phyloP scores from a whole-genome alignment of 2,888 invertebrate genomes.

The Cacoxenus indagator region DNA sequence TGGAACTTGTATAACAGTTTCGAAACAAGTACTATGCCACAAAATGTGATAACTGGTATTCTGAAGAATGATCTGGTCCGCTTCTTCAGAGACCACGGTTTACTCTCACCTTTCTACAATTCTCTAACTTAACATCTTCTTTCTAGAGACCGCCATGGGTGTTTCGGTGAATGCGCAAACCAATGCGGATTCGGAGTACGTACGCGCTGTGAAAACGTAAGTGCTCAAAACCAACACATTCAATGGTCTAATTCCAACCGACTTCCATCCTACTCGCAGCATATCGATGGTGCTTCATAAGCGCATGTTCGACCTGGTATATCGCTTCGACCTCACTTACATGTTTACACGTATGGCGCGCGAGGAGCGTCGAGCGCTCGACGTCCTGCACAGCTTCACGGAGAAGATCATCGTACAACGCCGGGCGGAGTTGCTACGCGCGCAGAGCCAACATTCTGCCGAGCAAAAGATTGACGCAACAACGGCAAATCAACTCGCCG shows the following conservation, averaged over 20 bases:
- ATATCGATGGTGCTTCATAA: constrained; percentile 68
- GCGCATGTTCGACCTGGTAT: constrained; percentile 68
- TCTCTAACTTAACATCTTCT: too few species aligned
- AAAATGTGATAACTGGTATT: too few species aligned
- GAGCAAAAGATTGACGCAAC: not conserved
- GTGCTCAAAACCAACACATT: constrained; percentile 40
- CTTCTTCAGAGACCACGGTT: too few species aligned
- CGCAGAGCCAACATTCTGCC: constrained; percentile 27
- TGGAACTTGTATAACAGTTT: too few species aligned
- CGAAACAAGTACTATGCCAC: too few species aligned
- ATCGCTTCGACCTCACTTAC: constrained; percentile 65
- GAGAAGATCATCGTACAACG: constrained; percentile 73
- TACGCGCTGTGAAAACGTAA: constrained; percentile 81
- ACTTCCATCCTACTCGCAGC: constrained; percentile 35
- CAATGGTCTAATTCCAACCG: not conserved
- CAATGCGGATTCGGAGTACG: constrained; percentile 79
- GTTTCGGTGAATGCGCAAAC: constrained; percentile 80
- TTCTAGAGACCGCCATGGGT: constrained; percentile 88
- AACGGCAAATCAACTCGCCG: constrained; percentile 53
- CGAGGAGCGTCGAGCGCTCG: constrained; percentile 72
- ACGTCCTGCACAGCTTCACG: constrained; percentile 73
- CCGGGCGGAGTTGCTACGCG: constrained; percentile 64
- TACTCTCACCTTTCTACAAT: too few species aligned
- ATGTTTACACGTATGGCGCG: constrained; percentile 75
- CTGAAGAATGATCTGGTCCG: too few species aligned